Conservation (phyloP, 2,888 invertebrate genomes). For the Branchipolynoe longqiensis region DNA sequence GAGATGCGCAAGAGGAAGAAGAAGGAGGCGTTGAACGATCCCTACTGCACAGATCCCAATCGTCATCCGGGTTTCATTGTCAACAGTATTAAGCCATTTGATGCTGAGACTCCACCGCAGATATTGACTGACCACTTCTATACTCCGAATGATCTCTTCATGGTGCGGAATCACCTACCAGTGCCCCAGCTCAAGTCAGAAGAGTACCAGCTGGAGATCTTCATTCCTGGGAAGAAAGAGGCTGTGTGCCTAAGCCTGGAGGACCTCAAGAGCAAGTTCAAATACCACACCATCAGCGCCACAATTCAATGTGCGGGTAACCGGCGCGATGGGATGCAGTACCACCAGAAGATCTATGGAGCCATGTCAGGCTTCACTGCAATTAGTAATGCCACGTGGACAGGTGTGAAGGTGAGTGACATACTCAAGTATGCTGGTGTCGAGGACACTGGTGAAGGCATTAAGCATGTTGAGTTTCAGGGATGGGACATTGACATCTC, state of each 20-base stretch:
- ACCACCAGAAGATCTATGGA: constrained; percentile 91
- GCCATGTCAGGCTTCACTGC: constrained; percentile 94
- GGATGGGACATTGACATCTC: constrained; percentile 91
- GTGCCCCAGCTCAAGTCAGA: constrained; percentile 86
- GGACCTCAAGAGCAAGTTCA: constrained; percentile 87
- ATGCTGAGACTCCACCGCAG: constrained; percentile 93
- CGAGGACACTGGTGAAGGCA: constrained; percentile 75
- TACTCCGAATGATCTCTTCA: constrained; percentile 95
- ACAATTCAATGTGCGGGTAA: constrained; percentile 98
- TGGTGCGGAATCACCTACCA: constrained; percentile 97
- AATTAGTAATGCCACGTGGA: constrained; percentile 90
- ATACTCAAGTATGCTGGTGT: constrained; percentile 81
- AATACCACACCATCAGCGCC: constrained; percentile 88
- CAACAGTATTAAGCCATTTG: constrained; percentile 92
- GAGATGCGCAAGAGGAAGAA: not conserved
- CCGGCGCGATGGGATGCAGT: constrained; percentile 93
- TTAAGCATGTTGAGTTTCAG: constrained; percentile 82
- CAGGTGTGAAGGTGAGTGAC: constrained; percentile 79
- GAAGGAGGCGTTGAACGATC: constrained; percentile 78
- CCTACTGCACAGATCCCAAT: constrained; percentile 91
- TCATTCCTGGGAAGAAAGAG: constrained; percentile 83
- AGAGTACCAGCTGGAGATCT: constrained; percentile 85
- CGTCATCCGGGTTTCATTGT: constrained; percentile 89
- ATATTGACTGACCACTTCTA: constrained; percentile 89
- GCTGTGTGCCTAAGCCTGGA: constrained; percentile 84